Evolutionary conservation across 2,113 vertebrate genomes (phyloP).

Genomic region (Plecturocebus donacophilus): DNA sequence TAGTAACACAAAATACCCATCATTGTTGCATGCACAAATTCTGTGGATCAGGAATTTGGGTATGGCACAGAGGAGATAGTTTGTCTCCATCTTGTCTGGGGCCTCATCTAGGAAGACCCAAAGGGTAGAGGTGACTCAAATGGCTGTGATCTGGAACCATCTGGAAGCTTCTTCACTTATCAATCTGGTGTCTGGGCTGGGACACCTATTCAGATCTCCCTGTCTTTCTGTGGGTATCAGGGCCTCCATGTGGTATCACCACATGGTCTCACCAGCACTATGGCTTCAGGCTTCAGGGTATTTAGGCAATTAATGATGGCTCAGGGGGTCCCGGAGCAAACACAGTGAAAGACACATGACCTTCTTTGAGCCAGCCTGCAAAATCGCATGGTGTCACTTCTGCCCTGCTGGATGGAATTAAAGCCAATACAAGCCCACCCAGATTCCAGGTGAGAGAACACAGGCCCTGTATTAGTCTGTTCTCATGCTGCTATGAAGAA

Average conservation of each 20-base stretch:
- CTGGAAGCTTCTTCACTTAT: not conserved
- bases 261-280: too few species aligned
- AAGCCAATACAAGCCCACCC: not conserved
- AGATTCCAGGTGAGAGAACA: not conserved
- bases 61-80: too few species aligned
- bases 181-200: not conserved
- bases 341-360: fast-evolving
- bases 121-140: not conserved
- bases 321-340: not conserved
- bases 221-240: not conserved
- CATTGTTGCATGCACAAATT: not conserved
- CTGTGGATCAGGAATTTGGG: not conserved
- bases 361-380: not conserved
- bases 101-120: not conserved
- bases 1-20: not conserved
- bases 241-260: not conserved
- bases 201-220: not conserved
- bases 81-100: not conserved
- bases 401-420: not conserved
- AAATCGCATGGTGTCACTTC: too few species aligned
- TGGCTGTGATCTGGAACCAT: not conserved
- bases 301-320: too few species aligned
- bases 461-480: too few species aligned
- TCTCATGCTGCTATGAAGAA: too few species aligned
- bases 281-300: not conserved